Percentiles rank a stretch among this genome's conserved stretches.
Evolutionary conservation across 2,888 invertebrate species (phyloP).

Genomic region (Endotricha flammealis): DNA sequence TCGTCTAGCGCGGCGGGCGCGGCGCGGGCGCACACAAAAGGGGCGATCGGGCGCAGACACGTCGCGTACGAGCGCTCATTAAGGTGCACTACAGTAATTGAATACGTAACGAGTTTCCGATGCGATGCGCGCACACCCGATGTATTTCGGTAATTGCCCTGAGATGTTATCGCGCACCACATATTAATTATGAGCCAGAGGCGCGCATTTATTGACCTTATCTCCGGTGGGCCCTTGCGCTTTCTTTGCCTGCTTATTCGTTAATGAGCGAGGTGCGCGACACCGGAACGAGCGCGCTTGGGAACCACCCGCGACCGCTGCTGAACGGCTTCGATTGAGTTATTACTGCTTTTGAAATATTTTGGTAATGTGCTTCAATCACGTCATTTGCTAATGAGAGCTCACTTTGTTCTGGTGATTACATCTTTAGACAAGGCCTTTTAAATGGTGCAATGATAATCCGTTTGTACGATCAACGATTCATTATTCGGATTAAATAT

Average conservation of each 20-base stretch:
- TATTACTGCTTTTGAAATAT: constrained; percentile 29
- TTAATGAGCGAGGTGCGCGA: constrained; percentile 53
- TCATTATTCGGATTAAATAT: constrained; percentile 9
- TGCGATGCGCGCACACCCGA: constrained; percentile 37
- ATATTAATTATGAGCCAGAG: constrained; percentile 65
- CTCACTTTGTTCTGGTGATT: constrained; percentile 8
- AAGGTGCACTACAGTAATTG: constrained; percentile 41
- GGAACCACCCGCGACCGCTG: constrained; percentile 25
- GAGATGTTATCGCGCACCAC: constrained; percentile 52
- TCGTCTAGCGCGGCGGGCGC: not conserved
- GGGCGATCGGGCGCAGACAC: not conserved
- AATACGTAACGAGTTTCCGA: constrained; percentile 45
- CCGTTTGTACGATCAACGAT: not conserved
- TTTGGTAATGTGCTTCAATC: constrained; percentile 22
- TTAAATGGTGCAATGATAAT: not conserved
- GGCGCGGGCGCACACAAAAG: not conserved
- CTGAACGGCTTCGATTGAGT: constrained; percentile 26
- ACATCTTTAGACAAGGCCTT: not conserved
- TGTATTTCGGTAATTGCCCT: constrained; percentile 59
- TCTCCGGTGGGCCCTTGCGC: constrained; percentile 66
- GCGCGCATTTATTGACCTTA: constrained; percentile 72
- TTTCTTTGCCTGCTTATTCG: constrained; percentile 51
- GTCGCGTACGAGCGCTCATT: constrained; percentile 26
- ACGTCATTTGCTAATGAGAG: constrained; percentile 16
- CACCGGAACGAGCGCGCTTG: constrained; percentile 53